Evolutionary conservation across 2,888 invertebrate genomes (phyloP).

Genomic region (Aromia moschata): DNA sequence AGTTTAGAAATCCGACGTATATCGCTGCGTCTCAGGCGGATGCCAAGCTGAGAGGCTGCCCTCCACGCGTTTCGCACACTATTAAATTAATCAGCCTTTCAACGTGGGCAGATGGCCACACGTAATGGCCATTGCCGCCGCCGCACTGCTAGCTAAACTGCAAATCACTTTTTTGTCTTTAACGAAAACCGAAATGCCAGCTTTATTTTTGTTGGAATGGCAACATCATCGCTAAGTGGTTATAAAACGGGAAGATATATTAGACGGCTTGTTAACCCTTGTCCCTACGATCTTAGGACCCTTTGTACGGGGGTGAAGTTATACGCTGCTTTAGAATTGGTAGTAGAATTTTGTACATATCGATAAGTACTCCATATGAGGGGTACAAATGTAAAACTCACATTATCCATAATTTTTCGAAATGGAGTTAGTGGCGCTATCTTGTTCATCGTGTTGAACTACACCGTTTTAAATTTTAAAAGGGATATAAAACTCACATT

Average conservation of each 20-base stretch:
- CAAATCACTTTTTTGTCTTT: slow-evolving; percentile 12
- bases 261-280: background rate
- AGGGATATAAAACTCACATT: too few species aligned
- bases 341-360: too few species aligned
- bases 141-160: slow-evolving; percentile 13
- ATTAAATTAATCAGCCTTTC: slow-evolving; percentile 16
- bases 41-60: background rate
- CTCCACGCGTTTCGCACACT: slow-evolving; percentile 20
- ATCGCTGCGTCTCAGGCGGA: background rate
- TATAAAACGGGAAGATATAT: slow-evolving; percentile 1
- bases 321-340: too few species aligned
- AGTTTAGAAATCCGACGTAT: background rate
- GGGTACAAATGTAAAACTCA: too few species aligned
- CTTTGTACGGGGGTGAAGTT: too few species aligned
- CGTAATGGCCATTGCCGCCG: slow-evolving; percentile 1
- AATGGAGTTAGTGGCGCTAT: too few species aligned
- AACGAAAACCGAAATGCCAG: slow-evolving; percentile 7
- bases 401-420: too few species aligned
- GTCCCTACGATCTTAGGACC: too few species aligned
- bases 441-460: too few species aligned
- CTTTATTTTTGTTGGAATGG: slow-evolving; percentile 7
- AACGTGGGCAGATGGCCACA: slow-evolving; percentile 15
- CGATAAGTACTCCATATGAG: too few species aligned
- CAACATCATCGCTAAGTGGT: slow-evolving; percentile 11
- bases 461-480: too few species aligned